Percentiles rank a stretch among this genome's conserved stretches.
These are phyloP conservation scores for Cheirogaleus medius DNA, from an alignment of 2,113 vertebrate genomes.

Conservation along the genomic window DNA sequence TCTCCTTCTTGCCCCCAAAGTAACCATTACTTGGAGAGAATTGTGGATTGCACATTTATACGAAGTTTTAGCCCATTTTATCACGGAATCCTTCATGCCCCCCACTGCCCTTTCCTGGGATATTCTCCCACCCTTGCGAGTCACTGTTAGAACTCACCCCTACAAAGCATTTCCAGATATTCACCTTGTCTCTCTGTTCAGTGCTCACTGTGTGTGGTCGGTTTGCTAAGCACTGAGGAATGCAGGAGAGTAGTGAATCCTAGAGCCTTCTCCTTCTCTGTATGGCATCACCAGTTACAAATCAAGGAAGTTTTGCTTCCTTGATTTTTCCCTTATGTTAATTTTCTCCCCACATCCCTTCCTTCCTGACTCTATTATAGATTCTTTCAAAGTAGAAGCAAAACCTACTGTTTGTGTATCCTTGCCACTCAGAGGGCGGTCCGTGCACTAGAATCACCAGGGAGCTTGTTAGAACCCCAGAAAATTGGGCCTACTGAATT, in stretches of 20 bases:
- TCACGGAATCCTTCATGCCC: background rate
- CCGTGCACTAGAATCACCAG: background rate
- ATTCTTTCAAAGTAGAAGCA: background rate
- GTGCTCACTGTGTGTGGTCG: background rate
- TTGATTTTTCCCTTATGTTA: background rate
- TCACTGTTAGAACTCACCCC: background rate
- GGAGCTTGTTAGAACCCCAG: background rate
- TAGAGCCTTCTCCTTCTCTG: background rate
- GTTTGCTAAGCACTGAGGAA: background rate
- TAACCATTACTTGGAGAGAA: background rate
- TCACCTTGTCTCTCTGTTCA: background rate
- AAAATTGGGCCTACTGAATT: background rate
- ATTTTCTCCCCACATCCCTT: background rate
- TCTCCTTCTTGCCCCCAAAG: background rate
- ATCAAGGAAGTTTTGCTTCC: background rate
- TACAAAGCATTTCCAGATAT: background rate
- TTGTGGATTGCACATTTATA: background rate
- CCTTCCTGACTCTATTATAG: background rate
- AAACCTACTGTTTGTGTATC: background rate
- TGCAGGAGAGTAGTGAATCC: background rate
- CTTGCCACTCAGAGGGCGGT: background rate
- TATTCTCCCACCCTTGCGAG: background rate
- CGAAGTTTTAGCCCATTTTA: background rate
- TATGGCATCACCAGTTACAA: background rate
- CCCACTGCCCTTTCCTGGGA: background rate